A percentile compares a stretch with the other conserved stretches of the same genome.
These are phyloP conservation scores for Spea hammondii DNA, from an alignment of 2,797 vertebrate genomes.

Conservation along the genomic window DNA sequence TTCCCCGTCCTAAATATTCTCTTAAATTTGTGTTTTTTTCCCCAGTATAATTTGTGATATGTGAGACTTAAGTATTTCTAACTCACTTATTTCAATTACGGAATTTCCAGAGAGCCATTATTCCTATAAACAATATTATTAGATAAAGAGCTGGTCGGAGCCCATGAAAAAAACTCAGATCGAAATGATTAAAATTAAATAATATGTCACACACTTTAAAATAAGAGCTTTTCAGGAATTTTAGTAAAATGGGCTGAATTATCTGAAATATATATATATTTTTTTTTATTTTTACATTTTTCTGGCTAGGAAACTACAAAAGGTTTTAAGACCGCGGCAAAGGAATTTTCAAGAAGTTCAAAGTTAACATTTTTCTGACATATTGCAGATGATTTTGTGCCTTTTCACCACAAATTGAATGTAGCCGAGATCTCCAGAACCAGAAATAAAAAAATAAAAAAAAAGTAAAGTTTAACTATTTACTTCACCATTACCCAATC, in stretches of 20 bases:
- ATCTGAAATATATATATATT: not conserved
- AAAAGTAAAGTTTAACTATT: no score
- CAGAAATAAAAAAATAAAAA: no score
- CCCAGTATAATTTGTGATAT: slow-evolving; percentile 2
- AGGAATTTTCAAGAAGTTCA: no score
- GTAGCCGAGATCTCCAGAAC: no score
- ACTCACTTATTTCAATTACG: slow-evolving; percentile 29
- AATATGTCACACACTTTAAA: not conserved
- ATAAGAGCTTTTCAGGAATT: not conserved
- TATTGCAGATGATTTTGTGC: no score
- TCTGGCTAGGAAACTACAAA: not conserved
- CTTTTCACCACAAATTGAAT: no score
- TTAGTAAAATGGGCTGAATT: not conserved
- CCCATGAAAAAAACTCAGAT: not conserved
- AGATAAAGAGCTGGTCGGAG: not conserved
- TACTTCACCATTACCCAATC: no score
- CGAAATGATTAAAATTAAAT: not conserved
- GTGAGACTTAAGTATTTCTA: slow-evolving; percentile 22
- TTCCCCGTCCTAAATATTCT: not conserved
- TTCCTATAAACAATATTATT: slow-evolving; percentile 19
- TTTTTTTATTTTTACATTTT: no score
- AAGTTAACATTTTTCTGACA: no score
- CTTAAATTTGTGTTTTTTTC: slow-evolving; percentile 3
- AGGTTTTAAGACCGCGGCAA: slow-evolving; percentile 27
- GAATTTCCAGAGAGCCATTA: slow-evolving; percentile 25